Conservation (phyloP, 2,113 vertebrate species). For the Tyrannus savana region DNA sequence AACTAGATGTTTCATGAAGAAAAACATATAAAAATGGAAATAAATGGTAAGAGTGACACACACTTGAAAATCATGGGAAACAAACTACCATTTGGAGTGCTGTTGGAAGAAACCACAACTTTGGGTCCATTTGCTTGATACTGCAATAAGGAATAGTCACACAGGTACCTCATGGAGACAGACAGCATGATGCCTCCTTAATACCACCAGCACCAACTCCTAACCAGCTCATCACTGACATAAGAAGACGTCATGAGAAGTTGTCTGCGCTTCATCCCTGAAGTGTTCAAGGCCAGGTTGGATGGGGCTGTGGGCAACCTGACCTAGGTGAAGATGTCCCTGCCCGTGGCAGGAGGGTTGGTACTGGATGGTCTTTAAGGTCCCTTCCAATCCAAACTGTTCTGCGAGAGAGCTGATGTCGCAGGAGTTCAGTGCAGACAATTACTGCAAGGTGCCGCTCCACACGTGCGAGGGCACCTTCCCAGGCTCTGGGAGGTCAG, state of each 20-base stretch:
- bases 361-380: not conserved
- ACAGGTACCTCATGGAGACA: not conserved
- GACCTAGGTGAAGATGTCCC: not conserved
- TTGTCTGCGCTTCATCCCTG: not conserved
- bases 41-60: not conserved
- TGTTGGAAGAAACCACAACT: not conserved
- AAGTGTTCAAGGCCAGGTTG: not conserved
- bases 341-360: not conserved
- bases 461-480: not conserved
- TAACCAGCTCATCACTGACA: not conserved
- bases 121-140: not conserved
- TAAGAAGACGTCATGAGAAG: not conserved
- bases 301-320: not conserved
- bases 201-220: not conserved
- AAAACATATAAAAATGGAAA: not conserved
- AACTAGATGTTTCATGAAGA: not conserved
- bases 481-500: not conserved
- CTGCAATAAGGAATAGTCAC: not conserved
- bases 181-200: not conserved
- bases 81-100: not conserved
- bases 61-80: not conserved
- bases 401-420: accelerated
- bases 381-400: not conserved
- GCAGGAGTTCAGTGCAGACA: not conserved
- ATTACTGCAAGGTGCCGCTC: not conserved